A percentile compares a stretch with the other conserved stretches of the same genome.
Evolutionary conservation across 2,888 invertebrate genomes (phyloP).

Genomic region (Eurois occulta): DNA sequence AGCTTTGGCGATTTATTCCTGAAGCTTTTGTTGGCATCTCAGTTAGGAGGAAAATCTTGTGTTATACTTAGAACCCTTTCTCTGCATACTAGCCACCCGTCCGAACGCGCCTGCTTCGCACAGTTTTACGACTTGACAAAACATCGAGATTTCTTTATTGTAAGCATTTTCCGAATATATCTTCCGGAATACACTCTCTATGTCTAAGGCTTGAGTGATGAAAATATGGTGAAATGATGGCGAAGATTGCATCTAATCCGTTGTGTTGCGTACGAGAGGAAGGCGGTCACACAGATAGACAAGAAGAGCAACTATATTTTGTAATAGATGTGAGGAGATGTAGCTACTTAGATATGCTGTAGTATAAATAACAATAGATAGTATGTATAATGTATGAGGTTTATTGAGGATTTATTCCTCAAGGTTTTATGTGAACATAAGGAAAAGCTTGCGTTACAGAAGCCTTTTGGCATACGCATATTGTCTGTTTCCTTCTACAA

Average conservation of each 20-base stretch:
- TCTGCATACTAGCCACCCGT: neutral
- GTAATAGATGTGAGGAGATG: neutral
- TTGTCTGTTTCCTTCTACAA: neutral
- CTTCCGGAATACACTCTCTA: neutral
- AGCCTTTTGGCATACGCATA: neutral
- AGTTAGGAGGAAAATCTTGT: neutral
- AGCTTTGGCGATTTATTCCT: constrained; percentile 20
- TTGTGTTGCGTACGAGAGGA: neutral
- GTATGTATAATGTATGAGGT: neutral
- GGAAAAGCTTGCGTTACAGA: neutral
- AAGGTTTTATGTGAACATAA: neutral
- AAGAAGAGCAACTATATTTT: neutral
- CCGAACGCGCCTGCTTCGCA: neutral
- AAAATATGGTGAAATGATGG: neutral
- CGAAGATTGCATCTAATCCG: neutral
- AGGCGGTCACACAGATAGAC: neutral
- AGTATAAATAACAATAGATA: neutral
- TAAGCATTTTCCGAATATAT: neutral
- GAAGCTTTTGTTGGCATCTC: constrained; percentile 5
- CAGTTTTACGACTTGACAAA: neutral
- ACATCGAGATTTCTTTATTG: neutral
- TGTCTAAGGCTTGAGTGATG: neutral
- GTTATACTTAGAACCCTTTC: neutral
- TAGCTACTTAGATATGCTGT: neutral
- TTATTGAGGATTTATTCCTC: neutral